phyloP scores from a whole-genome alignment of 2,113 vertebrate species.

The Erinaceus europaeus region DNA sequence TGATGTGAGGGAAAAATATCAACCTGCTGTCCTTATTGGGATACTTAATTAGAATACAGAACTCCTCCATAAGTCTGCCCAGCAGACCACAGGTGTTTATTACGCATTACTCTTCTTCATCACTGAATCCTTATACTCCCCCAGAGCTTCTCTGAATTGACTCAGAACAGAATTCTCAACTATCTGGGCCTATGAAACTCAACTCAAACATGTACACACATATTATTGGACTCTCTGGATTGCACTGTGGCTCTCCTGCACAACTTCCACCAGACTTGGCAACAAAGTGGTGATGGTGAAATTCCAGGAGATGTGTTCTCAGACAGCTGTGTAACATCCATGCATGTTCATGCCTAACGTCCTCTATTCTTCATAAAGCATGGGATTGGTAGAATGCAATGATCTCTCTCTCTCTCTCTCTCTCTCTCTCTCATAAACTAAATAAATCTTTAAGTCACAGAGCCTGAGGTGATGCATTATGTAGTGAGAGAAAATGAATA shows the following conservation, averaged over 20 bases:
- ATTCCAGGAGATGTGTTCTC: no score
- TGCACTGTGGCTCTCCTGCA: not conserved
- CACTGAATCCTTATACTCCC: not conserved
- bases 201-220: not conserved
- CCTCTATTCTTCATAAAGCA: no score
- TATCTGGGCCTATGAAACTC: not conserved
- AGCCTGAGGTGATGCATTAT: no score
- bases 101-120: not conserved
- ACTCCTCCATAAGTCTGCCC: not conserved
- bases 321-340: no score
- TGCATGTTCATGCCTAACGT: no score
- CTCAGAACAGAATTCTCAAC: not conserved
- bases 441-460: no score
- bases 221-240: not conserved
- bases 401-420: no score
- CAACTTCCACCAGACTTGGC: not conserved
- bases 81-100: not conserved
- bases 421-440: no score
- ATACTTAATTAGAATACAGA: not conserved
- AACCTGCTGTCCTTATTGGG: not conserved
- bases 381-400: no score
- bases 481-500: no score
- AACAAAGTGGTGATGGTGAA: no score
- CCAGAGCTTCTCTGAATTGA: not conserved
- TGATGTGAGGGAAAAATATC: not conserved